Evolutionary conservation across 2,888 invertebrate genomes (phyloP).

Genomic region (Lasius fuliginosus): DNA sequence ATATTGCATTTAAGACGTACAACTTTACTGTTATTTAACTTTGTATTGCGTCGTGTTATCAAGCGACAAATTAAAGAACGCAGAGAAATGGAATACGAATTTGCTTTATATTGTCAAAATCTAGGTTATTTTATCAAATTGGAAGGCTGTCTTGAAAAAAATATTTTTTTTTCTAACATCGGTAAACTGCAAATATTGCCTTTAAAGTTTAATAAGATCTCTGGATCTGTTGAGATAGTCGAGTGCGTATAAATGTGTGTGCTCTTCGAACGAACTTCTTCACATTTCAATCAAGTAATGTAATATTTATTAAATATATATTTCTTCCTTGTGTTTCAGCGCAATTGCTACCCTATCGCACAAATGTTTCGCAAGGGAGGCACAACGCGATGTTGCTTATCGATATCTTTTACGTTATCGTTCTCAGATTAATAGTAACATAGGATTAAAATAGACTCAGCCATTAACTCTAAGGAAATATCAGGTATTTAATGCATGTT

Average conservation of each 20-base stretch:
- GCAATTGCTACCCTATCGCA: slow-evolving; percentile 49
- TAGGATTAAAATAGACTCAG: slow-evolving; percentile 25
- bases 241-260: not conserved
- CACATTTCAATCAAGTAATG: not conserved
- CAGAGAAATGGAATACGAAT: not conserved
- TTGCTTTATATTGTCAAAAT: not conserved
- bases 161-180: not conserved
- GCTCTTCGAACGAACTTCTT: not conserved
- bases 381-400: slow-evolving; percentile 30
- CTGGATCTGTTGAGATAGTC: not conserved
- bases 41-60: not conserved
- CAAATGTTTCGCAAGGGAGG: slow-evolving; percentile 47
- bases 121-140: not conserved
- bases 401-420: slow-evolving; percentile 35
- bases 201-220: not conserved
- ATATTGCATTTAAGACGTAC: not conserved
- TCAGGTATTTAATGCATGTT: slow-evolving; percentile 27
- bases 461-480: slow-evolving; percentile 12
- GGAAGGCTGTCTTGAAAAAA: not conserved
- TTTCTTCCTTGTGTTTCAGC: slow-evolving; percentile 49
- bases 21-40: not conserved
- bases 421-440: slow-evolving; percentile 38
- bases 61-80: not conserved
- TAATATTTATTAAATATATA: slow-evolving; percentile 16
- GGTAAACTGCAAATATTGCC: not conserved